Evolutionary conservation across 2,888 invertebrate species (phyloP).

Genomic region (Elysia crispata): DNA sequence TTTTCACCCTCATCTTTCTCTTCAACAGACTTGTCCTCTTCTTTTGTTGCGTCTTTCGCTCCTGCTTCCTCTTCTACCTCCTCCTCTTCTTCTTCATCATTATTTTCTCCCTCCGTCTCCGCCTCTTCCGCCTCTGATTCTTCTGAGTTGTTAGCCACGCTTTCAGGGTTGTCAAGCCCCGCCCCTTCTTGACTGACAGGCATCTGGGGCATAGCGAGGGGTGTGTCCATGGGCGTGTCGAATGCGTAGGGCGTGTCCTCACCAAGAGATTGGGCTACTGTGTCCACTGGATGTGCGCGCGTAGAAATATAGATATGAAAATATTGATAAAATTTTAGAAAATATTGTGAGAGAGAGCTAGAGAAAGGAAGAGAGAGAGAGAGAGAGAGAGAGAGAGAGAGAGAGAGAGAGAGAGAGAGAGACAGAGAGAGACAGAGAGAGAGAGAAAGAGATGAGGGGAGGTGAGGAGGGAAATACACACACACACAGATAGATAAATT

Average conservation of each 20-base stretch:
- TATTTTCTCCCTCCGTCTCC: conserved; percentile 4
- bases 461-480: too few relatives aligned
- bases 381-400: neutral
- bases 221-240: conserved; percentile 1
- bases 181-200: conserved; percentile 11
- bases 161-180: conserved; percentile 5
- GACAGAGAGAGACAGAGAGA: conserved; percentile 1
- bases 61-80: conserved; percentile 3
- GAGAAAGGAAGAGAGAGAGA: neutral
- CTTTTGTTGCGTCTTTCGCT: neutral
- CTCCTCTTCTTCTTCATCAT: conserved; percentile 28
- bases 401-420: neutral
- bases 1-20: neutral
- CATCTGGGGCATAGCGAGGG: neutral
- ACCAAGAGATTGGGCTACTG: conserved; percentile 45
- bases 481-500: too few relatives aligned
- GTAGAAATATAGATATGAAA: neutral
- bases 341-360: neutral
- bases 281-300: conserved; percentile 40
- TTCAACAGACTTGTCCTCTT: neutral
- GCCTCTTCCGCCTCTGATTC: neutral
- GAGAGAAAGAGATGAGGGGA: neutral
- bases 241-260: conserved; percentile 36
- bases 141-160: neutral
- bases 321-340: neutral